Conservation (phyloP, 2,888 invertebrate species). For the Eupelmus urozonus region DNA sequence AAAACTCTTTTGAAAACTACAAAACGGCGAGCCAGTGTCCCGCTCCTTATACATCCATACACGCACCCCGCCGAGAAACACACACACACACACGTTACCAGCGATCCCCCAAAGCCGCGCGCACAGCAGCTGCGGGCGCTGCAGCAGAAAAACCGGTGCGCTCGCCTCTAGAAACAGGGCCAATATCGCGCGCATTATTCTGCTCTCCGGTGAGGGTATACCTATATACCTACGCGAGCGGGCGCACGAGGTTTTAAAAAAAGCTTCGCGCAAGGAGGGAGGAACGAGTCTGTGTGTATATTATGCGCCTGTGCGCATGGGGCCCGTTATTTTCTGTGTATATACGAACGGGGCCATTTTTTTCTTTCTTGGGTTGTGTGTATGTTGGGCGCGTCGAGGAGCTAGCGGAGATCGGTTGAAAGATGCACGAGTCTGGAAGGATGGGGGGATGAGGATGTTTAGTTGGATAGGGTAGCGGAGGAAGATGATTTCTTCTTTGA, state of each 20-base stretch:
- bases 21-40: background rate
- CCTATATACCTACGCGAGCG: background rate
- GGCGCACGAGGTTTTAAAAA: background rate
- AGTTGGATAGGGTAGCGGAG: too few species aligned
- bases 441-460: too few species aligned
- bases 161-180: background rate
- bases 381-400: background rate
- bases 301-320: too few species aligned
- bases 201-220: too few species aligned
- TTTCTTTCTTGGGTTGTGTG: background rate
- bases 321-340: too few species aligned
- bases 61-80: slow-evolving; percentile 25
- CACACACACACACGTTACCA: background rate
- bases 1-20: too few species aligned
- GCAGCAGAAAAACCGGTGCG: slow-evolving; percentile 58
- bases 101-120: slow-evolving; percentile 32
- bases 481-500: too few species aligned
- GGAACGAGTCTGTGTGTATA: too few species aligned
- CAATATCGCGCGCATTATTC: background rate
- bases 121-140: slow-evolving; percentile 58
- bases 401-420: too few species aligned
- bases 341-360: too few species aligned
- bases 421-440: too few species aligned
- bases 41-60: background rate
- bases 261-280: too few species aligned